Conservation (phyloP, 2,113 vertebrate genomes). For the Percopsis transmontana region DNA sequence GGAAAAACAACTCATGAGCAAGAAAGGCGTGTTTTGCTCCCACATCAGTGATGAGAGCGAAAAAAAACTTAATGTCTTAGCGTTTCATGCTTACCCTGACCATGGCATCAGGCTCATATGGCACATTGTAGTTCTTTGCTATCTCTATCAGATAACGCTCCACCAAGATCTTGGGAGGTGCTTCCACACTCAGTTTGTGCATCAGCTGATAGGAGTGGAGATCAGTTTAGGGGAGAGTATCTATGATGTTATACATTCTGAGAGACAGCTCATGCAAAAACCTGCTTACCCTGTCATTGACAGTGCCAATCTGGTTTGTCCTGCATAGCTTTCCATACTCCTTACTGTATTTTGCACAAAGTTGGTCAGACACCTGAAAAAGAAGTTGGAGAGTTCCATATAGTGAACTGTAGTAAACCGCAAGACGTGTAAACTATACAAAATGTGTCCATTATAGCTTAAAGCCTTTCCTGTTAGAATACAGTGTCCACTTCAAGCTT, state of each 20-base stretch:
- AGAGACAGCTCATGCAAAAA: constrained; percentile 3
- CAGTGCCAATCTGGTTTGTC: constrained; percentile 97
- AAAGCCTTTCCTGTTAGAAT: not conserved
- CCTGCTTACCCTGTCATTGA: constrained; percentile 90
- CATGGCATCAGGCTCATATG: constrained; percentile 94
- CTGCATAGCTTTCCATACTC: constrained; percentile 97
- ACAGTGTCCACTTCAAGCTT: constrained; percentile 50
- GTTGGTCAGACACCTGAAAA: constrained; percentile 91
- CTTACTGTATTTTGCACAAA: constrained; percentile 98
- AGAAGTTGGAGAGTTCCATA: not conserved
- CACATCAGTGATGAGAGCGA: not conserved
- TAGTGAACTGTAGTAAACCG: not conserved
- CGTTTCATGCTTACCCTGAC: constrained; percentile 84
- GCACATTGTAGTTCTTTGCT: constrained; percentile 98
- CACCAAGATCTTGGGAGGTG: constrained; percentile 96
- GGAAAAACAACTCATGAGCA: not conserved
- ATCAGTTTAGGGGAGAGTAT: constrained; percentile 1
- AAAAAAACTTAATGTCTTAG: not conserved
- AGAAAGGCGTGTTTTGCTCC: not conserved
- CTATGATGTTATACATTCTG: not conserved
- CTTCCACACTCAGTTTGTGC: constrained; percentile 95
- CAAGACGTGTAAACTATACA: not conserved
- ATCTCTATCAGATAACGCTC: constrained; percentile 98
- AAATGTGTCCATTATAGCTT: not conserved
- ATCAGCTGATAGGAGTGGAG: constrained; percentile 81